Base-by-base conservation (phyloP, 2,113 vertebrate species). In the Antigone vipio region DNA sequence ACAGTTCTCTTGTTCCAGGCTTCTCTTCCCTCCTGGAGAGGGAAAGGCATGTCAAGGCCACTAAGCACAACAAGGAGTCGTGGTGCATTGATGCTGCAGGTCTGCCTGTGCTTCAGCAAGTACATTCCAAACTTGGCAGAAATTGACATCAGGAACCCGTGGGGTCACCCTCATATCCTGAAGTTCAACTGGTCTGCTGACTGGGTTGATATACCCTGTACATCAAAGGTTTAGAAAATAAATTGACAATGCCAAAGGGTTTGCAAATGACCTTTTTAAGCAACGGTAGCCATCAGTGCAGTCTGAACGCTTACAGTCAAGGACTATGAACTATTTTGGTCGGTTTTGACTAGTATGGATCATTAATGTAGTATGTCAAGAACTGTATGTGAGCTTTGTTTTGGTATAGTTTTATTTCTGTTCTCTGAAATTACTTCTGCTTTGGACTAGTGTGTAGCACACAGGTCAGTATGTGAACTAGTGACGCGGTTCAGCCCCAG, bases 201-300 rank as follows among this genome's bases (percentile, higher is more conserved):
- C 34, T 66, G 45, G 21, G 27, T 58, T 69, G 24, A 7, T 34
- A 15, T 9, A 34, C 40, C 15, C 12, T 35, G 3, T 32, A 6
- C 6, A 12, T 50, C 18, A 73, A 50, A 74, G 5, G 3, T 55
- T 87, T 47, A 9, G 23, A 30, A n/a, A 58, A 81, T 34, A 82
- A 81, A 68, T 50, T 55, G 52, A 21, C 21, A 56, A 12, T 34
- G 32, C 32, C 29, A 32, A 26, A 56, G 26, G 30, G 11, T 7
- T 78, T 85, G 69, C 24, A 71, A 58, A 44, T 93, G 60, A 44
- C 11, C 42, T 94, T 81, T 81, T 91, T 40, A 35, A 89, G 24
- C 38, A 77, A 13, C 42, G 32, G 42, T 69, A 60, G 30, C 15
- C n/a, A 15, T 62, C 45, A n/a, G n/a, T 19, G 10, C 10, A 75